Percentiles rank a stretch among this genome's conserved stretches.
Conservation (phyloP, 2,113 vertebrate genomes). For the Riparia riparia region DNA sequence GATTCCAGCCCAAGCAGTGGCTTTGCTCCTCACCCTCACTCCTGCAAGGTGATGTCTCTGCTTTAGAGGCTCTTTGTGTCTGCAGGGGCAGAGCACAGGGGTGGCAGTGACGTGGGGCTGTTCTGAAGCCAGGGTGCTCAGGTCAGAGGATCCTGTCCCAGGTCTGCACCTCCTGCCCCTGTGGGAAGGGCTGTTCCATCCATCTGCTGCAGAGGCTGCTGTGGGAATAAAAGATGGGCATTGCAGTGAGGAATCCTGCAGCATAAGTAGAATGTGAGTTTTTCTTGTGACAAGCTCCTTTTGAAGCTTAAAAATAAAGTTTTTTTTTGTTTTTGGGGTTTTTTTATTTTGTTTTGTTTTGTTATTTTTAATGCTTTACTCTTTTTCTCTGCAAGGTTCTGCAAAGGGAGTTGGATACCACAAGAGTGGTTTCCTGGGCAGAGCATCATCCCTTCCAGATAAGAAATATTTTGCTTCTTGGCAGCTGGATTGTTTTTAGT, state of each 20-base stretch:
- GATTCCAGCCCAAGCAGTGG: background rate
- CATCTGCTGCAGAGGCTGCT: background rate
- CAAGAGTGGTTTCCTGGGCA: background rate
- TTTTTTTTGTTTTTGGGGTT: background rate
- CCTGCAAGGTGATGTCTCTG: background rate
- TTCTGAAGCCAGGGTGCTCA: background rate
- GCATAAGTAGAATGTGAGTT: background rate
- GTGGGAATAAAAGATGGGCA: background rate
- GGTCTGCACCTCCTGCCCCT: background rate
- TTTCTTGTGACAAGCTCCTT: background rate
- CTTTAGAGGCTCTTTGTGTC: background rate
- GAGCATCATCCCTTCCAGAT: background rate
- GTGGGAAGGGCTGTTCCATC: background rate
- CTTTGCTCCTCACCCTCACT: background rate
- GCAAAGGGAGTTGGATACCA: background rate
- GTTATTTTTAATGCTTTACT: background rate
- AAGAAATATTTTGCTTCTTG: background rate
- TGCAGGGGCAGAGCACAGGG: background rate
- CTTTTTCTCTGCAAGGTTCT: background rate
- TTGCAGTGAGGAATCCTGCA: background rate
- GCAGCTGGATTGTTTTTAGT: conserved; percentile 1
- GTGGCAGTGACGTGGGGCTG: rapidly evolving
- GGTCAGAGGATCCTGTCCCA: background rate
- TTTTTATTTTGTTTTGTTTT: background rate
- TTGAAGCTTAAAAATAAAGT: background rate